phyloP scores from a whole-genome alignment of 2,113 vertebrate genomes.

The Ariopsis seemanni region DNA sequence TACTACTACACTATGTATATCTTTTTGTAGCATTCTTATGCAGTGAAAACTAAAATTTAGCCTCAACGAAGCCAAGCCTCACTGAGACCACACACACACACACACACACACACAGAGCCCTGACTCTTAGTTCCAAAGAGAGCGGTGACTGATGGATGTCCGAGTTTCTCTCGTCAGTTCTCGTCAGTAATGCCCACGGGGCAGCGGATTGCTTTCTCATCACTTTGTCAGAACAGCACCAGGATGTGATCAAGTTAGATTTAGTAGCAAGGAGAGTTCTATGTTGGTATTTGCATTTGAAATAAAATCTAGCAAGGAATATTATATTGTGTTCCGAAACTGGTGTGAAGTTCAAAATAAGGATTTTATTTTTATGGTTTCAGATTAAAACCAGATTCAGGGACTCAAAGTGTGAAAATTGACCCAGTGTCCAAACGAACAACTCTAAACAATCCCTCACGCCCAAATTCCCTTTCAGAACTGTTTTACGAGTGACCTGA shows the following conservation, averaged over 20 bases:
- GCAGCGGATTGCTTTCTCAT: not conserved
- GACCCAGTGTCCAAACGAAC: not conserved
- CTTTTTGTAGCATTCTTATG: not conserved
- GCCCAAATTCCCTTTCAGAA: not conserved
- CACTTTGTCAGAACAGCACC: not conserved
- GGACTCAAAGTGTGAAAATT: not conserved
- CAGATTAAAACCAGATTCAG: not conserved
- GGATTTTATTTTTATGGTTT: not conserved
- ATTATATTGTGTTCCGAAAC: not conserved
- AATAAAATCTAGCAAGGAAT: not conserved
- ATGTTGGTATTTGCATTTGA: not conserved
- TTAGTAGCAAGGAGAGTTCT: not conserved
- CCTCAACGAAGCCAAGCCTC: not conserved
- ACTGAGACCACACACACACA: conserved; percentile 7
- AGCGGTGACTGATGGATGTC: not conserved
- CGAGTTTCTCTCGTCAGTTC: not conserved
- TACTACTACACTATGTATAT: not conserved
- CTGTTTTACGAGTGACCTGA: not conserved
- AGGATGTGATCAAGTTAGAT: not conserved
- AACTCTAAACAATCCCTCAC: not conserved
- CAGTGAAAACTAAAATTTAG: not conserved
- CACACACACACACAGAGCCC: not conserved
- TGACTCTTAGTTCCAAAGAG: not conserved
- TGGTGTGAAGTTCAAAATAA: conserved; percentile 2
- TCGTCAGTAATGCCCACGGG: not conserved